Conservation (phyloP, 2,113 vertebrate species). For the Tangachromis dhanisi region DNA sequence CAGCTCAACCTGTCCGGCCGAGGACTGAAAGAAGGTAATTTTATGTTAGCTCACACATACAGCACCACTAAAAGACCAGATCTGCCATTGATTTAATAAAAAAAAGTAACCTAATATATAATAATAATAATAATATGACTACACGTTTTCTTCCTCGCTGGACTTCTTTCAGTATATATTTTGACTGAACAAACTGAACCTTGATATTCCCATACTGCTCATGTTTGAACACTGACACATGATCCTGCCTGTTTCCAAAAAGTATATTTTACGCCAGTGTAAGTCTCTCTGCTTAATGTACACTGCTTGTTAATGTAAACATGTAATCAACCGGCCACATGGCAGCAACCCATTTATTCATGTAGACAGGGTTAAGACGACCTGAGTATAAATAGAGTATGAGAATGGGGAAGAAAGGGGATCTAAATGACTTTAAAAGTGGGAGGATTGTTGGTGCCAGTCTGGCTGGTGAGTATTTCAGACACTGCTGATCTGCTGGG, state of each 20-base stretch:
- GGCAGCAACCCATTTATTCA: background rate
- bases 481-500: background rate
- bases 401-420: background rate
- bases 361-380: background rate
- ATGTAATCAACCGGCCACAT: background rate
- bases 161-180: background rate
- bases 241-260: background rate
- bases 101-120: background rate
- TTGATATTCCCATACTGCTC: background rate
- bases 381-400: background rate
- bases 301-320: background rate
- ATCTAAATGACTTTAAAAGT: background rate
- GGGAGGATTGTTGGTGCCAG: background rate
- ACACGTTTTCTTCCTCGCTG: background rate
- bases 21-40: conserved; percentile 78
- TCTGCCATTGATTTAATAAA: background rate
- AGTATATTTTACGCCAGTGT: background rate
- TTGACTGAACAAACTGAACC: background rate
- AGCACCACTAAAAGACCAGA: background rate
- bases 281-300: background rate
- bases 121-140: background rate
- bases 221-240: background rate
- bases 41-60: background rate
- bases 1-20: conserved; percentile 84
- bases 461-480: background rate